Percentiles rank a stretch among this genome's conserved stretches.
These are phyloP conservation scores for Cochlearius cochlearius DNA, from an alignment of 2,113 vertebrate species.

Conservation along the genomic window DNA sequence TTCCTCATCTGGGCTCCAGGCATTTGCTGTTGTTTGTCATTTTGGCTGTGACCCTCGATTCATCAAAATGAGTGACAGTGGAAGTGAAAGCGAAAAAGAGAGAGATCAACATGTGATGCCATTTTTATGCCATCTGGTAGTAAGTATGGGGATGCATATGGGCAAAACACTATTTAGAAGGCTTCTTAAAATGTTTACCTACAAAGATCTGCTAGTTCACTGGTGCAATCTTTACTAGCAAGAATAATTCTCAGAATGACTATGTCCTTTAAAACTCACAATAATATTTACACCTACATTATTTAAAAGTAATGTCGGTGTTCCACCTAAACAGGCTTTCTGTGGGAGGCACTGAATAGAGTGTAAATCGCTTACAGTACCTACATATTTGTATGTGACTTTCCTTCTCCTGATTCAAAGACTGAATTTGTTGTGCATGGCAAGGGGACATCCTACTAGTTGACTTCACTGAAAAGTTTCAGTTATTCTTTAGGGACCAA, in stretches of 20 bases:
- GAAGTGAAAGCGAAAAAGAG: not conserved
- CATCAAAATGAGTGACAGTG: not conserved
- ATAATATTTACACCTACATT: not conserved
- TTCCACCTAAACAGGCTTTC: not conserved
- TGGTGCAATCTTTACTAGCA: not conserved
- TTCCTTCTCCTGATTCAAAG: not conserved
- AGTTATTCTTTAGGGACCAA: not conserved
- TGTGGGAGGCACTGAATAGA: not conserved
- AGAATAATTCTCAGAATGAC: not conserved
- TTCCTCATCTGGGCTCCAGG: not conserved
- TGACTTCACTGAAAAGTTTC: not conserved
- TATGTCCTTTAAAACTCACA: not conserved
- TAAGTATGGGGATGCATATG: not conserved
- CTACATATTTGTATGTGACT: not conserved
- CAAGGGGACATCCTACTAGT: not conserved
- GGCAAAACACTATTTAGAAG: not conserved
- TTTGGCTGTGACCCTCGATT: not conserved
- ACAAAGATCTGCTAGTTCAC: not conserved
- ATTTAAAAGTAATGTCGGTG: not conserved
- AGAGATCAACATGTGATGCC: not conserved
- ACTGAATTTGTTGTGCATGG: not conserved
- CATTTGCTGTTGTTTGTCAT: not conserved
- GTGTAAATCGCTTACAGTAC: not conserved
- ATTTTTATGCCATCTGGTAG: conserved; percentile 15
- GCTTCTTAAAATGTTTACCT: conserved; percentile 16